Conservation (phyloP, 1,140 invertebrate species). For the Drosophila albomicans region DNA sequence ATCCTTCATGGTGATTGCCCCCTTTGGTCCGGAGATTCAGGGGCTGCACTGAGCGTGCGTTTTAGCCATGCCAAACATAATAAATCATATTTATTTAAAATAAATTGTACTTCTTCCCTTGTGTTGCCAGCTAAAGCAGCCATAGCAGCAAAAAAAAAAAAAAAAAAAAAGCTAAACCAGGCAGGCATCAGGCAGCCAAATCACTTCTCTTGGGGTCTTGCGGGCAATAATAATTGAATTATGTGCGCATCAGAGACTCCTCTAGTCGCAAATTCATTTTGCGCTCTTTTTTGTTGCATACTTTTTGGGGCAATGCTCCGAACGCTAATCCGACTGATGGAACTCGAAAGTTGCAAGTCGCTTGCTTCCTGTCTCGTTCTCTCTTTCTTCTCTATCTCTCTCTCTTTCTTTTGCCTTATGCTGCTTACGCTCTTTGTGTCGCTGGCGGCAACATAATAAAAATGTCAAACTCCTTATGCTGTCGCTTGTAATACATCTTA, state of each 20-base stretch:
- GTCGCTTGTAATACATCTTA: conserved; percentile 81
- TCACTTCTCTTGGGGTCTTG: conserved; percentile 38
- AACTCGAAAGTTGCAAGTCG: conserved; percentile 34
- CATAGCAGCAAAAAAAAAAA: background rate
- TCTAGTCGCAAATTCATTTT: conserved; percentile 45
- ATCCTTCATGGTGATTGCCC: conserved; percentile 66
- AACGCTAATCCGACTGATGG: conserved; percentile 32
- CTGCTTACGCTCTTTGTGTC: conserved; percentile 10
- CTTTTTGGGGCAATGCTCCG: conserved; percentile 14
- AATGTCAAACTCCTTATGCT: conserved; percentile 81
- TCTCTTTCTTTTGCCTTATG: conserved; percentile 11
- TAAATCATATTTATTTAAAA: conserved; percentile 84
- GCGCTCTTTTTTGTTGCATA: conserved; percentile 35
- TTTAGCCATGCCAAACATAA: conserved; percentile 71
- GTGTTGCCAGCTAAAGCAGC: conserved; percentile 21
- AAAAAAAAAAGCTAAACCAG: background rate
- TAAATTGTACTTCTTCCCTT: conserved; percentile 58
- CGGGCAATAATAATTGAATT: conserved; percentile 77
- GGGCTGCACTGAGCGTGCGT: background rate
- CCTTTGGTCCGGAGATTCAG: background rate
- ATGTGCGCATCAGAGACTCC: conserved; percentile 55
- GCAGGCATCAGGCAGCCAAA: conserved; percentile 22
- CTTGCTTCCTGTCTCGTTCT: background rate
- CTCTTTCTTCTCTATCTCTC: background rate
- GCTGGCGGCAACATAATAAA: conserved; percentile 70